Evolutionary conservation across 2,113 vertebrate species (phyloP), one percentile per base, ranked within the genome.

Genomic region (Leptobrachium ailaonicum): DNA sequence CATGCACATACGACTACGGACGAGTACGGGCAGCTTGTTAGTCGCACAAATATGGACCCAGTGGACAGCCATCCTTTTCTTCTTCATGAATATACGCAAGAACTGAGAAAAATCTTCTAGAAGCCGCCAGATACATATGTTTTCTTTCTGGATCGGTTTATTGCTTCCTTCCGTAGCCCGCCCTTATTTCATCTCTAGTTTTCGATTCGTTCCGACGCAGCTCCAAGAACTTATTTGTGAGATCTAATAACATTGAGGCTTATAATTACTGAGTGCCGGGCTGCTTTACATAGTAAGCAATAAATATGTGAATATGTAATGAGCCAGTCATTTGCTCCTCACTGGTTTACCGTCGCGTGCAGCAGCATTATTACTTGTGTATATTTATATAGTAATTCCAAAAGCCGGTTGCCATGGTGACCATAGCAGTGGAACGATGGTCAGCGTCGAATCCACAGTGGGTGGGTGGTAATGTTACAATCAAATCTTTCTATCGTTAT

Each of bases 301-400:
- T 74, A 80, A 80, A 80, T 74, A 80, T 74, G 71, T 80, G 71
- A 80, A 80, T 80, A 74, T 74, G 10, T 74, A 74, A 80, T 74
- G 68, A 80, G 64, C 47, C 71, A 44, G 64, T 80, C 78, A 60
- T 68, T 74, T 74, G 66, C 71, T 73, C 72, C 78, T 67, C 58
- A 68, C 78, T 41, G 78, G 47, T 60, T 60, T 66, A 74, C 71
- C 71, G 43, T 80, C 71, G 54, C 45, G 64, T 53, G 76, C 20
- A 80, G 74, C 78, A 80, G 44, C 66, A 45, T 74, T 80, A 80
- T 69, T 74, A 53, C 78, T 54, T 50, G 78, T 40, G 67, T 74
- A 66, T 67, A 68, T 74, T 74, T 68, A 74, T 66, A 60, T 69
- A 67, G 78, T 64, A 67, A 68, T 80, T 80, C 60, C 62, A 20